Evolutionary conservation across 1,140 invertebrate species (phyloP), one percentile per base, ranked within the genome.

Genomic region (Probaryconus sp.): DNA sequence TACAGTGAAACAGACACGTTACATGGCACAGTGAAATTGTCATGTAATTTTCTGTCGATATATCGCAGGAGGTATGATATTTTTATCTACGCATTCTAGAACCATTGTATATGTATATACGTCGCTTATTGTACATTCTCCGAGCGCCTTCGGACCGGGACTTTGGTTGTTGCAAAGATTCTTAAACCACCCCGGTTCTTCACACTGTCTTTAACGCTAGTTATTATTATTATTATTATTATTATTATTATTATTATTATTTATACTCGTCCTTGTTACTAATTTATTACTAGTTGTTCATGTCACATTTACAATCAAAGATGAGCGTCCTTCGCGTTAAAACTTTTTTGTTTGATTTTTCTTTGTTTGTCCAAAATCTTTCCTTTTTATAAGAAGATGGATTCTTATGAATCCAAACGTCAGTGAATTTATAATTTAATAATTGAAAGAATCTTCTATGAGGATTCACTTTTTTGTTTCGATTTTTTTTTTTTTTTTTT

Each of bases 1-100:
- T 61, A 58, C 53, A 68, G 51, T 40, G 30, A 48, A 40, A 55
- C 45, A 47, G 51, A 53, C 21, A 40, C 9, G 28, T 5, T 30
- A 30, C 28, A n/a, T n/a, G n/a, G n/a, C n/a, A n/a, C n/a, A n/a
- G 28, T 30, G 28, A 30, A 5, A 30, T 30, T 30, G 28, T 30
- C 28, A 40, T 28, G 37, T 33, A 67, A 31, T 42, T 26, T 65
- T 65, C 61, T 65, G 58, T 56, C 61, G 43, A 63, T n/a, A 35
- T 20, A 47, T n/a, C 40, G 26, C 42, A 20, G 24, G 40, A 70
- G 48, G 31, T 61, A 70, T 70, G 35, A 63, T 70, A 70, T 70
- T 70, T 70, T 70, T 70, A 56, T 63, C 56, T 70, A 70, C 50
- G 50, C 58, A 48, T 55, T 28, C 67, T 63, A 61, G 43, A 56